phyloP scores from a whole-genome alignment of 2,113 vertebrate genomes.

The Ploceus nigricollis region DNA sequence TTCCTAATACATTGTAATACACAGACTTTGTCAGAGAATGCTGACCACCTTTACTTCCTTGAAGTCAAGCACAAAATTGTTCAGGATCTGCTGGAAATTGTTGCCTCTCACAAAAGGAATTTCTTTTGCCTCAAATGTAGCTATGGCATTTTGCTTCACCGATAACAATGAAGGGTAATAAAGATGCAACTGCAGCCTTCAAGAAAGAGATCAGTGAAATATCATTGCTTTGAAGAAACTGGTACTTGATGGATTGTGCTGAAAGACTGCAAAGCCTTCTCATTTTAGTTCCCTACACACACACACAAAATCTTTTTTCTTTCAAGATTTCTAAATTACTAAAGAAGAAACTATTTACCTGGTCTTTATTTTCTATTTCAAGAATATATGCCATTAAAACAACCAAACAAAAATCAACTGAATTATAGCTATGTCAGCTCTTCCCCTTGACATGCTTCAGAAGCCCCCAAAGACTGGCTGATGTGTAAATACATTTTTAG shows the following conservation, averaged over 20 bases:
- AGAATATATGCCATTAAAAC: neutral
- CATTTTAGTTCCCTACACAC: neutral
- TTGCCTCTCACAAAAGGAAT: neutral
- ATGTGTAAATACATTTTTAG: constrained; percentile 18
- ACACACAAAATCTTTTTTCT: neutral
- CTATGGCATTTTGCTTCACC: neutral
- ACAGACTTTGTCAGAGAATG: neutral
- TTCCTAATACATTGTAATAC: neutral
- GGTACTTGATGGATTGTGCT: neutral
- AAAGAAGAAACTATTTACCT: neutral
- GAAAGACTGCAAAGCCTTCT: neutral
- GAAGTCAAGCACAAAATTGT: neutral
- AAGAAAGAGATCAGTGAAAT: neutral
- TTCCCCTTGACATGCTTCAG: neutral
- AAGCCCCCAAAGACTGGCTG: neutral
- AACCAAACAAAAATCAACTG: neutral
- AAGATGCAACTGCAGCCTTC: constrained; percentile 4
- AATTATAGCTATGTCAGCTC: neutral
- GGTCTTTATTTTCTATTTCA: neutral
- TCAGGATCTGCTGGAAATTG: neutral
- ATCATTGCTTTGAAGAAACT: neutral
- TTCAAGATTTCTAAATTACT: neutral
- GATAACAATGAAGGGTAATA: neutral
- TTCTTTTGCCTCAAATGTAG: neutral
- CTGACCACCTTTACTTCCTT: neutral